Percentiles rank a stretch among this genome's conserved stretches.
Evolutionary conservation across 2,113 vertebrate species (phyloP).

Genomic region (Paradoxurus hermaphroditus): DNA sequence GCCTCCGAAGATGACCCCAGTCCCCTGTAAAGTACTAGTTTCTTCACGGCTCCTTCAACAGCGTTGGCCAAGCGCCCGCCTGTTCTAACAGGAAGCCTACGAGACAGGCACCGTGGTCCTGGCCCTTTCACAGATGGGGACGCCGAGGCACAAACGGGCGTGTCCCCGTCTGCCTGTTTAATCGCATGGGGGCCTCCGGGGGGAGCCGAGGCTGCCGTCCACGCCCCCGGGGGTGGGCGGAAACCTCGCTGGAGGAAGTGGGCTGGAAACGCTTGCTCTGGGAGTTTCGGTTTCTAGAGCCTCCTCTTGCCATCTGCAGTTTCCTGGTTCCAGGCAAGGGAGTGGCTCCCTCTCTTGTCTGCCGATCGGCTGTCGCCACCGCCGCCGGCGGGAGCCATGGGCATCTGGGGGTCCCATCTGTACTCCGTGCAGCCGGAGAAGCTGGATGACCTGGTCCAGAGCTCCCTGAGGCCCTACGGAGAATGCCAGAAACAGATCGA

Average conservation of each 20-base stretch:
- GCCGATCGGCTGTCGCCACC: rapidly evolving
- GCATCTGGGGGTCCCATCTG: background rate
- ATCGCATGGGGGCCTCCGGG: rapidly evolving
- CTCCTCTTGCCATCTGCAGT: background rate
- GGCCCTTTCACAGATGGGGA: background rate
- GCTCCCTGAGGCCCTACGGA: background rate
- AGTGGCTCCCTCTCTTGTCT: background rate
- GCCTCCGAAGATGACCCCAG: background rate
- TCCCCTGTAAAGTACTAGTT: background rate
- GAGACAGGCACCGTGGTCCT: background rate
- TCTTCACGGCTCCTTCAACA: background rate
- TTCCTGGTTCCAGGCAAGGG: background rate
- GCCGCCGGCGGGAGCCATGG: background rate
- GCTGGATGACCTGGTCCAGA: background rate
- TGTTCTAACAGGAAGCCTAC: background rate
- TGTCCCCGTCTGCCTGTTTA: rapidly evolving
- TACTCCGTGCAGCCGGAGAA: rapidly evolving
- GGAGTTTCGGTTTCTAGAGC: background rate
- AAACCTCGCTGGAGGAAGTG: background rate
- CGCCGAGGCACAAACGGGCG: background rate
- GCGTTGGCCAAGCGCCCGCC: background rate
- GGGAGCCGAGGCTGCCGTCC: background rate
- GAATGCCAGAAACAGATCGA: background rate
- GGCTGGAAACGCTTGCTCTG: background rate
- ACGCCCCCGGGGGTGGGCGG: background rate